Evolutionary conservation across 1,140 invertebrate species (phyloP), one percentile per base, ranked within the genome.

Genomic region (Drosophila mayri): DNA sequence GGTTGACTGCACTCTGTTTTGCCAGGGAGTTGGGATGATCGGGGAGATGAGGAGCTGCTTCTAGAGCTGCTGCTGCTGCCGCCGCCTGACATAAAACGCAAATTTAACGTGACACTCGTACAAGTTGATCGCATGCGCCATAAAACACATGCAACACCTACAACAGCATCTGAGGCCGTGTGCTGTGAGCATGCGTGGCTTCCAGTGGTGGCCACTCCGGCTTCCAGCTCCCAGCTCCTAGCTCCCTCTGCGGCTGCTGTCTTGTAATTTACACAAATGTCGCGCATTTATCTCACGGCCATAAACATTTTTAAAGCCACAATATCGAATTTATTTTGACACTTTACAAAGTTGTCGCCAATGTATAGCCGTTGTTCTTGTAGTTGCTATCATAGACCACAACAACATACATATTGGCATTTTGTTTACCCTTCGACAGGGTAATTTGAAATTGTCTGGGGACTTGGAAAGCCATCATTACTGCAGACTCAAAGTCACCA

Each of bases 291-390:
- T 90, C 85, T 85, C 71, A 40, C 44, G 82, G 78, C 85, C 85
- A 90, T 90, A 90, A 90, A 90, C 85, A 90, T 90, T 90, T 90
- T 87, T 90, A 90, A 88, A 90, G 85, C 85, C 81, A 90, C 86
- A 90, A 90, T 90, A 90, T 90, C 85, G 85, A 90, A 90, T 90
- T 90, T 90, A 90, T 90, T 90, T 90, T 90, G 85, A 90, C 85
- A 90, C 85, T 90, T 90, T 70, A 90, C 85, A 90, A 90, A 90
- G 85, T 88, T 88, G 86, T 88, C 74, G 84, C 72, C 81, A 76
- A 73, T 90, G 80, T 77, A 25, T 25, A 62, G 68, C 28, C 47
- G 84, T 58, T 46, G 73, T 71, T 60, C 57, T 60, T 75, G 70
- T 70, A 62, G 76, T 44, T 72, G 58, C 80, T 90, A 88, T 90